Evolutionary conservation across 2,113 vertebrate genomes (phyloP).

Genomic region (Percopsis transmontana): DNA sequence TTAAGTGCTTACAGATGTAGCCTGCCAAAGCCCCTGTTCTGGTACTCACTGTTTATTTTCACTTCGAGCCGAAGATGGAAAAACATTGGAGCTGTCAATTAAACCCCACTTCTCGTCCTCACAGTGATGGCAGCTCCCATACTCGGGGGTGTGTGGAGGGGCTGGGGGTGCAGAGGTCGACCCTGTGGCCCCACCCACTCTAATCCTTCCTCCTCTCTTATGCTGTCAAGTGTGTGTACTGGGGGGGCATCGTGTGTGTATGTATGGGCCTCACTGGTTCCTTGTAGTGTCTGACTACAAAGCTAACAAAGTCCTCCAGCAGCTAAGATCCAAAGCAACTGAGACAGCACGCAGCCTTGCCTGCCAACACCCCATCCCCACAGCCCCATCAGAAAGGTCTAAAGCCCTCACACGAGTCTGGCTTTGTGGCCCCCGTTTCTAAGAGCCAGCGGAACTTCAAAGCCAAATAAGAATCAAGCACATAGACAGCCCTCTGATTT

Average conservation of each 20-base stretch:
- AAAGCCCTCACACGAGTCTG: constrained; percentile 66
- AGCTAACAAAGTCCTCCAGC: constrained; percentile 45
- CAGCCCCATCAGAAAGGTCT: constrained; percentile 40
- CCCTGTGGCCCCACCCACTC: constrained; percentile 24
- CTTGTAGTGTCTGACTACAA: constrained; percentile 41
- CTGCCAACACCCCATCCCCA: constrained; percentile 10
- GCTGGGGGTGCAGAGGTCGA: constrained; percentile 6
- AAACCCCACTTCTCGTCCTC: constrained; percentile 34
- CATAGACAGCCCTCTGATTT: constrained; percentile 69
- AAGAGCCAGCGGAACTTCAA: constrained; percentile 69
- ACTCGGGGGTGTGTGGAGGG: constrained; percentile 3
- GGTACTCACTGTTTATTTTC: constrained; percentile 70
- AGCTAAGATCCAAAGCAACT: constrained; percentile 13
- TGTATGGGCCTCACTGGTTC: constrained; percentile 21
- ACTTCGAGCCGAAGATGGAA: constrained; percentile 52
- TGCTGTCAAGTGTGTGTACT: neutral
- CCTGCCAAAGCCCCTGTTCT: constrained; percentile 60
- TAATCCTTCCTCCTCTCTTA: constrained; percentile 52
- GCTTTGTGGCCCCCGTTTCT: constrained; percentile 61
- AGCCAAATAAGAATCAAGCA: constrained; percentile 67
- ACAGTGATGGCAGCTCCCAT: constrained; percentile 40
- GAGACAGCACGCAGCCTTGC: constrained; percentile 46
- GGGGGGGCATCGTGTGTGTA: neutral
- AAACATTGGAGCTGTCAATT: constrained; percentile 58
- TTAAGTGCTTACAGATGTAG: constrained; percentile 73